Conservation (phyloP, 1,140 invertebrate species). For the Polypedilum vanderplanki region DNA sequence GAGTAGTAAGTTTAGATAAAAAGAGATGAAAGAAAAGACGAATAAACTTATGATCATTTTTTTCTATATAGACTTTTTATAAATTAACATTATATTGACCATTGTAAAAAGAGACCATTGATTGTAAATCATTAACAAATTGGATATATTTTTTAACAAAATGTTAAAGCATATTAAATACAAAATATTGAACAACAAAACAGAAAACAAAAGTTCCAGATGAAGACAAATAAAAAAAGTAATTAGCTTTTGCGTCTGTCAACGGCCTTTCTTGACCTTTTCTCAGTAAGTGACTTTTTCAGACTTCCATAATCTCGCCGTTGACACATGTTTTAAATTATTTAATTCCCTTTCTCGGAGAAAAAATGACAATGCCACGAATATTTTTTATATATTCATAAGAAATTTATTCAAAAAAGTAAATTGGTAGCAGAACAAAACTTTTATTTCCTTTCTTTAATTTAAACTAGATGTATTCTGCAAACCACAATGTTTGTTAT, state of each 20-base stretch:
- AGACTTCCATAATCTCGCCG: background rate
- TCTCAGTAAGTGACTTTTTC: background rate
- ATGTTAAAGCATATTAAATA: no score
- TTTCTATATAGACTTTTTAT: no score
- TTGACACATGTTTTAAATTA: conserved; percentile 14
- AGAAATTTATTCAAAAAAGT: no score
- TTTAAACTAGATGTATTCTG: no score
- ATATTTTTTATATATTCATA: background rate
- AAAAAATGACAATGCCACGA: conserved; percentile 1
- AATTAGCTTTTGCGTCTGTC: conserved; percentile 19
- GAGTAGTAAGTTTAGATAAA: background rate
- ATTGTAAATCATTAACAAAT: background rate
- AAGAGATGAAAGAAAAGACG: background rate
- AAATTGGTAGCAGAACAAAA: no score
- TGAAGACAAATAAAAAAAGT: background rate
- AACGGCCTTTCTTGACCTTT: conserved; percentile 24
- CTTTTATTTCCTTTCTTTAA: no score
- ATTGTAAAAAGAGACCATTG: background rate
- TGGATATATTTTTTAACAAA: no score
- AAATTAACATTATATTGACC: no score
- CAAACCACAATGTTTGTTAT: no score
- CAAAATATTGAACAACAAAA: background rate
- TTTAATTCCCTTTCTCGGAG: background rate
- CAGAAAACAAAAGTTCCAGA: background rate
- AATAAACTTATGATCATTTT: conserved; percentile 4